phyloP scores from a whole-genome alignment of 2,888 invertebrate genomes.

The Caenorhabditis sp. region DNA sequence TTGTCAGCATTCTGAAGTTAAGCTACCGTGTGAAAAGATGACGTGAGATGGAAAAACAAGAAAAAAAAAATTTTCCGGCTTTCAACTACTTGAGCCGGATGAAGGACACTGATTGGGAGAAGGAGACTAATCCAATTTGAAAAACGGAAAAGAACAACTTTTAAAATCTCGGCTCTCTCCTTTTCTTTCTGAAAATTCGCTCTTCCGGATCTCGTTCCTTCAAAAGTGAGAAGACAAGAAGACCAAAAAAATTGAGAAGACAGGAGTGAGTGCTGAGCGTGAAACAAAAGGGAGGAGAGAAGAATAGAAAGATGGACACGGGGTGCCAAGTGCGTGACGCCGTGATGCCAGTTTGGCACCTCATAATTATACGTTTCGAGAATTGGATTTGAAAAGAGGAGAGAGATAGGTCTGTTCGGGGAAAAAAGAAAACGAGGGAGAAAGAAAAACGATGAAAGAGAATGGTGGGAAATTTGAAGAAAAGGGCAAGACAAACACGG shows the following conservation, averaged over 20 bases:
- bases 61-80: not conserved
- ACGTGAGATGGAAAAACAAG: not conserved
- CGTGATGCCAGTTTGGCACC: conserved; percentile 16
- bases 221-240: conserved; percentile 1
- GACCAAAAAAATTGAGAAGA: not conserved
- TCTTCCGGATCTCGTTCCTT: not conserved
- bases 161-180: not conserved
- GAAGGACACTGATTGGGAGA: conserved; percentile 2
- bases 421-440: not conserved
- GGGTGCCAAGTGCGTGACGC: conserved; percentile 47
- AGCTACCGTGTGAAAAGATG: conserved; percentile 17
- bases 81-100: conserved; percentile 5
- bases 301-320: conserved; percentile 23
- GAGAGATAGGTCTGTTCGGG: conserved; percentile 7
- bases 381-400: conserved; percentile 41
- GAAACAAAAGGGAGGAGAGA: not conserved
- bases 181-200: not conserved
- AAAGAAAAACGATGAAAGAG: not conserved
- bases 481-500: not conserved
- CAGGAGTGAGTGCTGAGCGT: conserved; percentile 1
- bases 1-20: not conserved
- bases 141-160: conserved; percentile 14
- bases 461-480: not conserved
- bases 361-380: conserved; percentile 56
- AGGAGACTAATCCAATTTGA: conserved; percentile 11